These are phyloP conservation scores for Coremacera marginata DNA, from an alignment of 2,888 invertebrate species.

Conservation along the genomic window DNA sequence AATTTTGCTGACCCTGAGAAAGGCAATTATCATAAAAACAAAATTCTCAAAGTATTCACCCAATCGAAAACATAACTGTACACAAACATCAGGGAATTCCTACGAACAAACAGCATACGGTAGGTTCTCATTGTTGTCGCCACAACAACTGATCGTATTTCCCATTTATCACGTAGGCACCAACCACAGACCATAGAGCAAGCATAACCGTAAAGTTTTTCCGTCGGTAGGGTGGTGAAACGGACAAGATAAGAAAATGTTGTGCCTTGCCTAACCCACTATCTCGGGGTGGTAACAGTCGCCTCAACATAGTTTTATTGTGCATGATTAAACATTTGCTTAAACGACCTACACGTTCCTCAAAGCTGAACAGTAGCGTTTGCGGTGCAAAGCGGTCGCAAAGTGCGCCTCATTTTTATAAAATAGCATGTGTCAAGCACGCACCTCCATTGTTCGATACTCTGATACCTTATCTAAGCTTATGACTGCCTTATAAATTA, in stretches of 20 bases:
- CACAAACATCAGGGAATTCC: conserved; percentile 22
- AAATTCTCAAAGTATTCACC: neutral
- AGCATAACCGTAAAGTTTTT: neutral
- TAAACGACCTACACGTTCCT: neutral
- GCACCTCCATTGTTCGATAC: no score
- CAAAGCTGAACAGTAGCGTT: no score
- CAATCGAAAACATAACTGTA: neutral
- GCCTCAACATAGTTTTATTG: neutral
- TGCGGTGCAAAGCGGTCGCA: no score
- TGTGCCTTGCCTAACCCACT: conserved; percentile 1
- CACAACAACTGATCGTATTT: conserved; percentile 39
- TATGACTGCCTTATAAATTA: no score
- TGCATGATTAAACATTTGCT: neutral
- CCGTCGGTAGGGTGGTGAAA: neutral
- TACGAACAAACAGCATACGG: neutral
- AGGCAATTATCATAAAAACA: neutral
- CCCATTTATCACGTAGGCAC: conserved; percentile 42
- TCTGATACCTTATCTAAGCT: no score
- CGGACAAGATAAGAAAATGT: conserved; percentile 9
- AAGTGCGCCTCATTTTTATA: no score
- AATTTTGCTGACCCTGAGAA: neutral
- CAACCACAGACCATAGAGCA: neutral
- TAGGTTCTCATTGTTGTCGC: neutral
- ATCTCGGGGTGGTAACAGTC: conserved; percentile 5
- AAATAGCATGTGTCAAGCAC: no score